Evolutionary conservation across 1,140 invertebrate species (phyloP), one percentile per base, ranked within the genome.

Genomic region (Drosophila tropicalis): DNA sequence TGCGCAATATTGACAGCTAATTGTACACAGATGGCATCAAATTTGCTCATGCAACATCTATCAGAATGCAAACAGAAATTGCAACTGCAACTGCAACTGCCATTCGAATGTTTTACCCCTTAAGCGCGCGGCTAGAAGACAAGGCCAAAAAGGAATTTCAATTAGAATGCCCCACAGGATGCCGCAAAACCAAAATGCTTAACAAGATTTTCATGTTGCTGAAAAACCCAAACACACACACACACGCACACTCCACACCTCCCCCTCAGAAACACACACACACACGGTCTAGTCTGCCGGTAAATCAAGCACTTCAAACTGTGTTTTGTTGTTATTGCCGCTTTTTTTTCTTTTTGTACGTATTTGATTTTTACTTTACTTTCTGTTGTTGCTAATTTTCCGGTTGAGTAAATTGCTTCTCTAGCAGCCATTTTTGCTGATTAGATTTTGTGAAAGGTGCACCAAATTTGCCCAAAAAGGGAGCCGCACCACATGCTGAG

Each of bases 401-500:
- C 80, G 80, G 79, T 84, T 89, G 83, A 77, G 72, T 87, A 89
- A 89, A 87, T 89, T 89, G 83, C 76, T 89, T 39, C 17, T 58
- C n/a, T 19, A 36, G 57, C 65, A 74, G 34, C 60, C 76, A 57
- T 67, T 71, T 77, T 67, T 83, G 84, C 83, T 87, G 84, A 87
- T 89, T 87, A 87, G 84, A 87, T 87, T 87, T 87, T 84, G 76
- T 86, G 82, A 86, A 86, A 86, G 81, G 82, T 85, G 83, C 79
- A 87, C 83, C 84, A 83, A 87, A 87, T 87, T 87, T 89, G 83
- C 83, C 83, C 83, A 87, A 79, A 87, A 87, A 87, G 84, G 83
- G 83, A 89, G 84, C 56, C 76, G 76, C 80, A 60, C 84, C 84
- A 83, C 84, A 89, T 87, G 83, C 83, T 87, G 83, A 67, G 83